A percentile compares a stretch with the other conserved stretches of the same genome.
These are phyloP conservation scores for Mesoligia furuncula DNA, from an alignment of 2,888 invertebrate species.

Conservation along the genomic window DNA sequence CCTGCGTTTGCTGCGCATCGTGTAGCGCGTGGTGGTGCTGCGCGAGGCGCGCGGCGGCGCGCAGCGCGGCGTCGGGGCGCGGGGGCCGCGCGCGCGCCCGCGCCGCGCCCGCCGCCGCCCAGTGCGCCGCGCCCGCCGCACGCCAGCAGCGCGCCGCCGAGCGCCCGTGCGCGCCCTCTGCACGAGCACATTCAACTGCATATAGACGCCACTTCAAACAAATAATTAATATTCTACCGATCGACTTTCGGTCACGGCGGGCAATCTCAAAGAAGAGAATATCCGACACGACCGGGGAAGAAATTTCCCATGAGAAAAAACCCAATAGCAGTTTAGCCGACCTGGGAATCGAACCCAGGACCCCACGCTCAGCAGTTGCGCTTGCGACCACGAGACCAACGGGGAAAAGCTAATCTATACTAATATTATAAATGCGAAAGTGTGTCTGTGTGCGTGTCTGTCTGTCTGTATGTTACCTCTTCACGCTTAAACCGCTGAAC, in stretches of 20 bases:
- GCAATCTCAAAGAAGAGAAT: not conserved
- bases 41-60: slow-evolving; percentile 77
- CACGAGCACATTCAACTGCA: slow-evolving; percentile 3
- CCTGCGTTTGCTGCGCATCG: slow-evolving; percentile 88
- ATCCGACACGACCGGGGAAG: not conserved
- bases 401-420: not conserved
- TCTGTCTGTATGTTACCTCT: too few relatives aligned
- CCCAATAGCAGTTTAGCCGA: not conserved
- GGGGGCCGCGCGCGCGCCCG: slow-evolving; percentile 63
- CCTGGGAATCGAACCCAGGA: not conserved
- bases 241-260: not conserved
- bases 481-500: too few relatives aligned
- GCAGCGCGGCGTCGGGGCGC: slow-evolving; percentile 78
- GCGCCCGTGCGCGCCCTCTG: slow-evolving; percentile 77
- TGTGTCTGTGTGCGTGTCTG: too few relatives aligned
- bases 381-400: not conserved
- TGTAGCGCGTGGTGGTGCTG: slow-evolving; percentile 74
- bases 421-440: too few relatives aligned
- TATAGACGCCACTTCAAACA: not conserved
- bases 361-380: not conserved
- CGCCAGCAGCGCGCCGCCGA: slow-evolving; percentile 80
- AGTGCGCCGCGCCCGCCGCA: slow-evolving; percentile 80
- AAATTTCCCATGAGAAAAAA: not conserved
- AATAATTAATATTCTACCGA: not conserved
- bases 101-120: slow-evolving; percentile 77